Evolutionary conservation across 1,140 invertebrate genomes (phyloP).

Genomic region (Lordiphosa mommai): DNA sequence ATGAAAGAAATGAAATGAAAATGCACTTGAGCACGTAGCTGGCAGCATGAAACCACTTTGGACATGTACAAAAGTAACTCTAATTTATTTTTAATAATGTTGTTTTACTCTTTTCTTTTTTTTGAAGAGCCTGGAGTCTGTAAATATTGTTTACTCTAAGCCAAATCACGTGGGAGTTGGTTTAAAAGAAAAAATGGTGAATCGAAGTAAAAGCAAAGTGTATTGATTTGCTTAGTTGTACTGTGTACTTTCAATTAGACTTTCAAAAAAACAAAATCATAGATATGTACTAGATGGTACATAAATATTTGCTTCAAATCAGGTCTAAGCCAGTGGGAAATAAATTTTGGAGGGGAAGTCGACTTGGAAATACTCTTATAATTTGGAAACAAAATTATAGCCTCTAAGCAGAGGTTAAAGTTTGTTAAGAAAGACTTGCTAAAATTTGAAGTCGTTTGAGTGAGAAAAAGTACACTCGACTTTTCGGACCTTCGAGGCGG

Average conservation of each 20-base stretch:
- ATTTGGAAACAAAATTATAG: too few relatives aligned
- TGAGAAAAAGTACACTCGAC: too few relatives aligned
- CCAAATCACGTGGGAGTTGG: slow-evolving; percentile 11
- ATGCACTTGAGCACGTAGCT: slow-evolving; percentile 68
- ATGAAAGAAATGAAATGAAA: slow-evolving; percentile 36
- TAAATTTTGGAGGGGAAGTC: background rate
- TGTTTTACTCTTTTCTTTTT: slow-evolving; percentile 21
- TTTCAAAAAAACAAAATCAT: slow-evolving; percentile 34
- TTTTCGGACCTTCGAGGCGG: too few relatives aligned
- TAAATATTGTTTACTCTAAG: slow-evolving; percentile 38
- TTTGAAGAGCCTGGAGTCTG: slow-evolving; percentile 23
- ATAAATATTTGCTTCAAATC: slow-evolving; percentile 37
- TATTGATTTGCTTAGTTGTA: slow-evolving; percentile 54
- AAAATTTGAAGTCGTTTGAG: too few relatives aligned
- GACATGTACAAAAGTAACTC: slow-evolving; percentile 37
- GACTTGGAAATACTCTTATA: background rate
- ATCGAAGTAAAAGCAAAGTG: background rate
- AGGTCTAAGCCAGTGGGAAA: background rate
- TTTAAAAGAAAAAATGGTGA: background rate
- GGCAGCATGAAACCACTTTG: slow-evolving; percentile 24
- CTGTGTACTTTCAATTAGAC: slow-evolving; percentile 72
- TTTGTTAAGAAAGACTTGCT: too few relatives aligned
- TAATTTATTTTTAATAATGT: slow-evolving; percentile 75
- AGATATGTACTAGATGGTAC: slow-evolving; percentile 21
- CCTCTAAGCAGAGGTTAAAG: too few relatives aligned